Percentiles rank a stretch among this genome's conserved stretches.
Evolutionary conservation across 1,140 invertebrate genomes (phyloP).

Genomic region (Ctenoplectra terminalis): DNA sequence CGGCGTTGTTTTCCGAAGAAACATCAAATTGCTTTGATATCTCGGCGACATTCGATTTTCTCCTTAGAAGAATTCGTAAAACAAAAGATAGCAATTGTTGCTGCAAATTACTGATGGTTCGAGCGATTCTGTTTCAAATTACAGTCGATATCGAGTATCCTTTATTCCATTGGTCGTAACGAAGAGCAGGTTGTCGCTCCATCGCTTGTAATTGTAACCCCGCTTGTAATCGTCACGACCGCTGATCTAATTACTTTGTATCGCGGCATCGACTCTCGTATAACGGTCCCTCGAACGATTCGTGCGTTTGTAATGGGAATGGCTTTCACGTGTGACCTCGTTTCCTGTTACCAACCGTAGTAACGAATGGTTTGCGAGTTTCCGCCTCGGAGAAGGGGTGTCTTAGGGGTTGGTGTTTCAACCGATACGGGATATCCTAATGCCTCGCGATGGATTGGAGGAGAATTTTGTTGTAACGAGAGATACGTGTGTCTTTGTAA

Average conservation of each 20-base stretch:
- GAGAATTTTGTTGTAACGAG: background rate
- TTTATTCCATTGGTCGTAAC: constrained; percentile 6
- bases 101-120: background rate
- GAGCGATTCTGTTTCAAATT: background rate
- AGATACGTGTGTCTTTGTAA: background rate
- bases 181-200: no score
- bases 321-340: constrained; percentile 6
- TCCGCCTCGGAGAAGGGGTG: background rate
- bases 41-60: no score
- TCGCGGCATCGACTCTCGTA: background rate
- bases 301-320: constrained; percentile 5
- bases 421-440: background rate
- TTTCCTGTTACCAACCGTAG: background rate
- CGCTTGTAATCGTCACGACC: constrained; percentile 14
- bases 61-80: no score
- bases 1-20: no score
- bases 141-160: background rate
- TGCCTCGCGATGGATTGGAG: background rate
- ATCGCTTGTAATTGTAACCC: constrained; percentile 28
- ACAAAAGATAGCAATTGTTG: no score
- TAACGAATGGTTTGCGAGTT: background rate
- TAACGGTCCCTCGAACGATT: background rate
- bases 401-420: background rate
- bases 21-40: no score
- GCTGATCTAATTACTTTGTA: constrained; percentile 27